These are phyloP conservation scores for Euwallacea fornicatus DNA, from an alignment of 1,140 invertebrate genomes.

Conservation along the genomic window DNA sequence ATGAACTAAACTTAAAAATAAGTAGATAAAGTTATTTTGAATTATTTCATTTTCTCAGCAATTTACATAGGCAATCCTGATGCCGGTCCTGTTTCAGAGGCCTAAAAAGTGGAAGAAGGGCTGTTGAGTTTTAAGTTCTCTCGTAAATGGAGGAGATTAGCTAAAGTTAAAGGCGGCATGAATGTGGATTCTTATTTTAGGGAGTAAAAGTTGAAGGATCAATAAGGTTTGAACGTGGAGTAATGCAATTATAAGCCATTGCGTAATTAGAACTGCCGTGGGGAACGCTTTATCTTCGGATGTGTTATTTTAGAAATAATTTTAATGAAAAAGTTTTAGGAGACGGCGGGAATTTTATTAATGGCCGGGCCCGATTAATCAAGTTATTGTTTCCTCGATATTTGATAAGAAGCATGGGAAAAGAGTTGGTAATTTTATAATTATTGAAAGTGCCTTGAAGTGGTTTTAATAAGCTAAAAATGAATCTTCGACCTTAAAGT, in stretches of 20 bases:
- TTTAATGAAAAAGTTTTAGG: constrained; percentile 46
- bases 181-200: constrained; percentile 45
- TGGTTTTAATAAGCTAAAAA: not conserved
- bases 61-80: not conserved
- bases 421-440: constrained; percentile 31
- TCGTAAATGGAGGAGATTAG: constrained; percentile 46
- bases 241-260: constrained; percentile 49
- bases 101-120: constrained; percentile 37
- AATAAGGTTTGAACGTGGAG: constrained; percentile 43
- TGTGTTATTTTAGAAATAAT: constrained; percentile 47
- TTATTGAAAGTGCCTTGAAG: not conserved
- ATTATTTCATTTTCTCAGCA: no score
- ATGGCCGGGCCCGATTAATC: constrained; percentile 40
- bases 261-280: constrained; percentile 45
- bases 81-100: constrained; percentile 23
- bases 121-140: constrained; percentile 39
- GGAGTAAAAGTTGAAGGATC: constrained; percentile 46
- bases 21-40: no score
- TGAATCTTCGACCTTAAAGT: no score
- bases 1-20: no score
- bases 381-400: constrained; percentile 39
- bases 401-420: constrained; percentile 21
- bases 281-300: constrained; percentile 44
- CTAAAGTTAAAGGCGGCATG: constrained; percentile 43
- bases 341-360: constrained; percentile 40